These are phyloP conservation scores for Astur gentilis DNA, from an alignment of 2,113 vertebrate species.

Conservation along the genomic window DNA sequence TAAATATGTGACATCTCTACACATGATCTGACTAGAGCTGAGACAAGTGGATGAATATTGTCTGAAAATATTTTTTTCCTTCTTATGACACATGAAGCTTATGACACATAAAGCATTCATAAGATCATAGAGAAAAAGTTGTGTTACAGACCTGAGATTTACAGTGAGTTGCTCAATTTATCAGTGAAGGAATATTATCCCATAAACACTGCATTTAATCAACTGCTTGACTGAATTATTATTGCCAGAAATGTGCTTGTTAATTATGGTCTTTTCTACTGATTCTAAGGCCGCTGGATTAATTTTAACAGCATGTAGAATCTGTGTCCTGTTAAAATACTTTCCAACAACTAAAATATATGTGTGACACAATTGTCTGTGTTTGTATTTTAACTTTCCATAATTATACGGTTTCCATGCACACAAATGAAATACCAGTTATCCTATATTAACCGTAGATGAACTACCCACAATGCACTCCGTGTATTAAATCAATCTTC, in stretches of 20 bases:
- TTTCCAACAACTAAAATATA: constrained; percentile 7
- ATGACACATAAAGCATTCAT: background rate
- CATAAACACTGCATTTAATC: background rate
- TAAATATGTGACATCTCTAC: background rate
- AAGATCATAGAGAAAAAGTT: background rate
- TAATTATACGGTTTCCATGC: background rate
- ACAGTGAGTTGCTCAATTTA: background rate
- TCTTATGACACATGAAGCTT: background rate
- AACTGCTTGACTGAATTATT: background rate
- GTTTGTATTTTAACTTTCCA: background rate
- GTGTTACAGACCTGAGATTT: background rate
- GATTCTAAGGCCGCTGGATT: background rate
- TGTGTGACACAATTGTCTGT: constrained; percentile 17
- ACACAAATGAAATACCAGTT: background rate
- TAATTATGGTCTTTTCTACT: background rate
- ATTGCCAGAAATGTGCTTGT: background rate
- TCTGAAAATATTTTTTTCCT: background rate
- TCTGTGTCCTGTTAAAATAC: constrained; percentile 1
- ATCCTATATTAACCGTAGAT: background rate
- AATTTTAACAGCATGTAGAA: background rate
- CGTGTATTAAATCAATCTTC: background rate
- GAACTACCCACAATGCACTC: background rate
- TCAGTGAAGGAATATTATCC: background rate
- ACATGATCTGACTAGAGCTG: background rate
- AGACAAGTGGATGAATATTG: background rate